Base-by-base conservation (phyloP, 2,113 vertebrate genomes). In the Cyrtonyx montezumae region DNA sequence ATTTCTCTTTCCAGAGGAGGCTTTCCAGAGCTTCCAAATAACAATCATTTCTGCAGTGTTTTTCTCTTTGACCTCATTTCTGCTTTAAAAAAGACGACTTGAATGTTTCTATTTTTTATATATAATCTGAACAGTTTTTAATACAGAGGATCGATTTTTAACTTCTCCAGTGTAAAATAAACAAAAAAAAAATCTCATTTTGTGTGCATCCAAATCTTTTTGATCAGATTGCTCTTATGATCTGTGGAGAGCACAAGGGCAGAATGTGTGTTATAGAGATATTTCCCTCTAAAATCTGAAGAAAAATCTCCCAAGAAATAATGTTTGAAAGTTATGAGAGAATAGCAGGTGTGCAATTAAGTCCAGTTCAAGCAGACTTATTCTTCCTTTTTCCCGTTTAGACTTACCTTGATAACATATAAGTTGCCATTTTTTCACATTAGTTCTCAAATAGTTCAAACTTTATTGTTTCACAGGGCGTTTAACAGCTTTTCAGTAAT, bases 401-500 rank as follows among this genome's bases (percentile, higher is more conserved):
- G n/a, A 62, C 21, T 11, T 63, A 56, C 46, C 68, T 53, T 51
- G 51, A 49, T 23, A 80, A 42, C 4, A 2, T 23, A 6, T 48
- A 76, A 90, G 28, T 58, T 79, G 53, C 43, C 62, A 42, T 91
- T 94, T 94, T 83, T 84, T 53, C 51, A 85, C 73, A 37, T 91
- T 88, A 86, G 73, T 11, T 69, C 90, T 94, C 80, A 80, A 94
- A 90, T 9, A 88, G 61, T 84, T 95, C 73, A 8, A 79, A 69
- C 53, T 90, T 95, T 69, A 40, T 56, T 37, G 73, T 77, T 68
- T 74, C 85, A 75, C 66, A 32, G 62, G 76, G 56, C 79, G 59
- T 66, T 86, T 90, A 90, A 92, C 71, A 90, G 51, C 87, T 86
- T 45, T 76, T 78, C 85, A 90, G 90, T 81, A 88, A 93, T 90